Evolutionary conservation across 2,888 invertebrate species (phyloP).

Genomic region (Psylliodes chrysocephalus): DNA sequence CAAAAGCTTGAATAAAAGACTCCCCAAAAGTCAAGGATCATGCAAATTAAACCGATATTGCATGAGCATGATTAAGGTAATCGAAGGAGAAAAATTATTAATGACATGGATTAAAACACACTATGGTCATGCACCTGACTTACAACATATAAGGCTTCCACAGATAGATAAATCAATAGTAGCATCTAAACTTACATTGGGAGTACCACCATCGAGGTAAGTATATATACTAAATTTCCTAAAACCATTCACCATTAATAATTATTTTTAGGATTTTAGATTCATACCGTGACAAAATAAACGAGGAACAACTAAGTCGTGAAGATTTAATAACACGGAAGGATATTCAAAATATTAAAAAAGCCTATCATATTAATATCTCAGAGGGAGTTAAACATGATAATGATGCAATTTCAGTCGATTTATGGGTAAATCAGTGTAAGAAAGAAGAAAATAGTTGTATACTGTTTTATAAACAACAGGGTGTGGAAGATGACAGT

Average conservation of each 20-base stretch:
- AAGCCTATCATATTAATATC: neutral
- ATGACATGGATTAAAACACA: too few relatives aligned
- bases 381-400: neutral
- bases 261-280: slow-evolving; percentile 28
- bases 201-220: neutral
- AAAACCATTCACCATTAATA: neutral
- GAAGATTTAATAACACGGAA: neutral
- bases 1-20: too few relatives aligned
- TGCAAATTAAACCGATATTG: too few relatives aligned
- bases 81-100: too few relatives aligned
- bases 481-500: slow-evolving; percentile 1
- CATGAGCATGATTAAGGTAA: too few relatives aligned
- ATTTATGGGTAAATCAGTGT: slow-evolving; percentile 13
- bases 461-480: slow-evolving; percentile 32
- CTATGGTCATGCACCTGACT: too few relatives aligned
- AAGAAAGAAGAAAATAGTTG: slow-evolving; percentile 1
- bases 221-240: neutral
- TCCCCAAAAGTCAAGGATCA: too few relatives aligned
- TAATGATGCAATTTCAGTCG: neutral
- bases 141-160: too few relatives aligned
- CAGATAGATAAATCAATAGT: too few relatives aligned
- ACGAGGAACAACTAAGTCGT: neutral
- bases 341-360: neutral
- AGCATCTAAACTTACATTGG: neutral
- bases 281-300: slow-evolving; percentile 19